Conservation (phyloP, 2,113 vertebrate species). For the Miniopterus natalensis region DNA sequence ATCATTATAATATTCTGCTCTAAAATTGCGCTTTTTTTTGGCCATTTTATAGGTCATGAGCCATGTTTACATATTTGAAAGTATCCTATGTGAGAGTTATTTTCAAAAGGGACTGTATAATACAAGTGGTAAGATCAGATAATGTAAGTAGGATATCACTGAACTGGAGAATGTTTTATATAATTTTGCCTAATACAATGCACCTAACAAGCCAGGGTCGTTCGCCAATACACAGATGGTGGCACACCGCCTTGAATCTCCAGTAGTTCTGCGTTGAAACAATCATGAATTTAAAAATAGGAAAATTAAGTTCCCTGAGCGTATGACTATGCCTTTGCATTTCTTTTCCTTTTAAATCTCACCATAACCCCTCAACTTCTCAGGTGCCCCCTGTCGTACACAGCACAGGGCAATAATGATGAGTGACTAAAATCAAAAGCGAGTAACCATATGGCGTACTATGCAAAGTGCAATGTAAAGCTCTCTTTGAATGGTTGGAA, state of each 20-base stretch:
- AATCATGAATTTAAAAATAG: neutral
- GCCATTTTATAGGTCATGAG: neutral
- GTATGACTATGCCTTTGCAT: neutral
- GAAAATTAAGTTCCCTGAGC: neutral
- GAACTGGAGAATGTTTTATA: neutral
- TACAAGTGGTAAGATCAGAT: neutral
- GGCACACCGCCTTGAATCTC: neutral
- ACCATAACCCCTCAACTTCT: accelerated
- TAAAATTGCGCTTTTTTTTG: neutral
- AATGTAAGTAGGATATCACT: neutral
- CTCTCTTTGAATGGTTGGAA: neutral
- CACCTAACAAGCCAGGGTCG: neutral
- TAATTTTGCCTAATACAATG: neutral
- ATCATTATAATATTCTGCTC: neutral
- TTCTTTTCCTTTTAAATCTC: neutral
- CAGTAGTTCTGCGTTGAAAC: neutral
- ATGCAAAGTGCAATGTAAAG: neutral
- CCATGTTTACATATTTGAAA: neutral
- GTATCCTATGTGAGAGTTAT: neutral
- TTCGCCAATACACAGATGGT: neutral
- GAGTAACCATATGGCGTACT: neutral
- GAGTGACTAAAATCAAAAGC: neutral
- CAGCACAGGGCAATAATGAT: neutral
- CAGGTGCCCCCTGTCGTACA: neutral
- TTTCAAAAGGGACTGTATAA: slow-evolving; percentile 20